These are phyloP conservation scores for Vesta saturnalis DNA, from an alignment of 2,888 invertebrate species.

Conservation along the genomic window DNA sequence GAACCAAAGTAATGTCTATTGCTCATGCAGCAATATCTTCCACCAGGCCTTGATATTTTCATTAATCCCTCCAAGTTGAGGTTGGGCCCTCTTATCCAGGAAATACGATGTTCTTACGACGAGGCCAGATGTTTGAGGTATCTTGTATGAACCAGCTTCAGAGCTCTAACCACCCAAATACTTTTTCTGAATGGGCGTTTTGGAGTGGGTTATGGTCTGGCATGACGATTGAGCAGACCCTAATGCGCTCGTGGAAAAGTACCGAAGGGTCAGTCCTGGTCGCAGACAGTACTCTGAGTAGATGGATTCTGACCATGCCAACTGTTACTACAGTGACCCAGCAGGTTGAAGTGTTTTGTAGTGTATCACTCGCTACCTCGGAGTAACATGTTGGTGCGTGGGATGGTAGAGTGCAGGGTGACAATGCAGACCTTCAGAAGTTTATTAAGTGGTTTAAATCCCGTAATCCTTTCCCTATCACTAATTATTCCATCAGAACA, in stretches of 20 bases:
- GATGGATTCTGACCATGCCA: neutral
- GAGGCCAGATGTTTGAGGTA: neutral
- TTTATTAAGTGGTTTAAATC: neutral
- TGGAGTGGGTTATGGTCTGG: neutral
- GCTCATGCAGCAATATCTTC: neutral
- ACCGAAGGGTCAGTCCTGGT: neutral
- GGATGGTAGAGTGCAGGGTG: neutral
- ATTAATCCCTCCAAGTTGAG: neutral
- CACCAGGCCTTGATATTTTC: neutral
- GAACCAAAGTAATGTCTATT: neutral
- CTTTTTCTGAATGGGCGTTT: neutral
- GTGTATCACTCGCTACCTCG: neutral
- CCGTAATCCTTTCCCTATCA: neutral
- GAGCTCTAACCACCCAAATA: neutral
- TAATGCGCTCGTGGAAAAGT: neutral
- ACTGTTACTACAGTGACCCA: neutral
- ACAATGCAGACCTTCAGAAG: neutral
- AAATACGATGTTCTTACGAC: neutral
- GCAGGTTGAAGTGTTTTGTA: neutral
- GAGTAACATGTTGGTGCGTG: neutral
- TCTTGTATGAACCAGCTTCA: neutral
- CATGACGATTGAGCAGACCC: neutral
- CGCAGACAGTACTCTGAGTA: neutral
- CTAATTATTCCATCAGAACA: neutral
- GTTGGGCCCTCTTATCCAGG: neutral